Evolutionary conservation across 2,888 invertebrate species (phyloP).

Genomic region (Tanypteryx hageni): DNA sequence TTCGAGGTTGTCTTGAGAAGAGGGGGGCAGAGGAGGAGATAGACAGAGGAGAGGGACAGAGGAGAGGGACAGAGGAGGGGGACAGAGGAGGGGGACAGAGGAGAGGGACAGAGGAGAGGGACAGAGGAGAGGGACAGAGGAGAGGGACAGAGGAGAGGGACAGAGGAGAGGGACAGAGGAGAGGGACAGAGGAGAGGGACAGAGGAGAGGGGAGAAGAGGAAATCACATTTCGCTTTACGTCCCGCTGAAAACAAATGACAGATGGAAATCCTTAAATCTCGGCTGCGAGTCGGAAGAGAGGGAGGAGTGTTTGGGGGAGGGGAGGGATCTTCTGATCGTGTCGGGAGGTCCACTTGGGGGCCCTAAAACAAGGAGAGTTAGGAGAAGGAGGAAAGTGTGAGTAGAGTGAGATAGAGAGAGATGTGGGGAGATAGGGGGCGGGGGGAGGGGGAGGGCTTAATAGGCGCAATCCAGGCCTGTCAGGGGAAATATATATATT

Average conservation of each 20-base stretch:
- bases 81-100: too few species aligned
- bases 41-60: too few species aligned
- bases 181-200: too few species aligned
- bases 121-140: too few species aligned
- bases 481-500: slow-evolving; percentile 12
- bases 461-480: slow-evolving; percentile 6
- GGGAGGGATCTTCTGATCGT: slow-evolving; percentile 5
- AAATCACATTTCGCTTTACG: background rate
- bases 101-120: too few species aligned
- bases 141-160: too few species aligned
- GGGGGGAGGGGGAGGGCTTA: background rate
- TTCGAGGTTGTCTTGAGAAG: background rate
- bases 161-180: too few species aligned
- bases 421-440: background rate
- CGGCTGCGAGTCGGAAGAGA: background rate
- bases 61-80: too few species aligned
- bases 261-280: slow-evolving; percentile 16
- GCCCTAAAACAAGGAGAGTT: background rate
- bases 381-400: too few species aligned
- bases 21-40: too few species aligned
- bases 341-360: background rate
- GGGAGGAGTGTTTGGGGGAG: too few species aligned
- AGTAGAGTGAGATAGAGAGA: too few species aligned
- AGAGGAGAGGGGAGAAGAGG: background rate
- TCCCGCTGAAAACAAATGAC: slow-evolving; percentile 20